Percentiles rank a stretch among this genome's conserved stretches.
These are phyloP conservation scores for Horisme vitalbata DNA, from an alignment of 2,888 invertebrate genomes.

Conservation along the genomic window DNA sequence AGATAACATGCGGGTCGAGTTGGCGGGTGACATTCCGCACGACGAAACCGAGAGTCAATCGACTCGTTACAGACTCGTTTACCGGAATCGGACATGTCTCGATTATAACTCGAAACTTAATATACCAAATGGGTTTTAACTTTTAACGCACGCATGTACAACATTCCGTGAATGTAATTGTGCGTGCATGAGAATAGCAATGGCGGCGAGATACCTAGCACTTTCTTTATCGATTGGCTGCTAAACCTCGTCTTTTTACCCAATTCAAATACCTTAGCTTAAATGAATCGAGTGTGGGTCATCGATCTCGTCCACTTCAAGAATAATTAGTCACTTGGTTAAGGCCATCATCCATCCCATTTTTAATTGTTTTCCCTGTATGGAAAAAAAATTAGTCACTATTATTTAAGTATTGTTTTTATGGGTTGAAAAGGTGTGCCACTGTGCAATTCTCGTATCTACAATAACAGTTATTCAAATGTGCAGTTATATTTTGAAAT, in stretches of 20 bases:
- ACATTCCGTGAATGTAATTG: constrained; percentile 30
- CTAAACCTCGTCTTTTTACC: not conserved
- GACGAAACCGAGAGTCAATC: constrained; percentile 64
- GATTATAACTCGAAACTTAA: constrained; percentile 10
- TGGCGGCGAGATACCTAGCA: constrained; percentile 11
- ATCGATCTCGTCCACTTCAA: too few species aligned
- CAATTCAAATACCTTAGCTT: too few species aligned
- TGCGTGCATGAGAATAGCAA: constrained; percentile 21
- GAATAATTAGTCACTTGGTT: too few species aligned
- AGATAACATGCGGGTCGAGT: constrained; percentile 36
- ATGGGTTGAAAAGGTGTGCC: too few species aligned
- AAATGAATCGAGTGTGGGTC: too few species aligned
- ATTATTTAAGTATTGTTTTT: too few species aligned
- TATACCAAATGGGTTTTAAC: constrained; percentile 3
- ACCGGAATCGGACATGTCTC: constrained; percentile 43
- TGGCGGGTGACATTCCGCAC: constrained; percentile 57
- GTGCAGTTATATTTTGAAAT: not conserved
- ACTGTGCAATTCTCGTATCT: not conserved
- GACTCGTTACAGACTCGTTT: constrained; percentile 49
- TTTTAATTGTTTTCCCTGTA: too few species aligned
- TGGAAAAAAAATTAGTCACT: too few species aligned
- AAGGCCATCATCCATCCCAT: too few species aligned
- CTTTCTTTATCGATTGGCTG: constrained; percentile 21
- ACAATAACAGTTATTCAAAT: not conserved
- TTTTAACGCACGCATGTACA: constrained; percentile 15